phyloP scores from a whole-genome alignment of 2,797 vertebrate species.

The Brotula barbata region DNA sequence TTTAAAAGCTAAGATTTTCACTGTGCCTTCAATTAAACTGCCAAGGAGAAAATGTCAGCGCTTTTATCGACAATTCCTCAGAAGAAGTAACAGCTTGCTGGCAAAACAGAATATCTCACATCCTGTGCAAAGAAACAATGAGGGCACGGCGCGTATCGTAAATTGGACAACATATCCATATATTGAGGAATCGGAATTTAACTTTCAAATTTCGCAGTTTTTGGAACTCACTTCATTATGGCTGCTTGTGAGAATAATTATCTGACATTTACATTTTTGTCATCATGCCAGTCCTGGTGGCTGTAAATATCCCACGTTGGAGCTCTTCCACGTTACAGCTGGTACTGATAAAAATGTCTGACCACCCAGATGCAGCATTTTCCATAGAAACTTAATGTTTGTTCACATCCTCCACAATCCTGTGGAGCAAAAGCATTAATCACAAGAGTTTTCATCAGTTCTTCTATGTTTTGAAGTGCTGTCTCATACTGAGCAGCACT shows the following conservation, averaged over 20 bases:
- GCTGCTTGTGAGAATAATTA: constrained; percentile 6
- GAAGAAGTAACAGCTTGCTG: constrained; percentile 8
- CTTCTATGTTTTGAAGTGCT: constrained; percentile 57
- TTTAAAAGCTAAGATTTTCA: too few species aligned
- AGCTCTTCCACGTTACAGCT: constrained; percentile 33
- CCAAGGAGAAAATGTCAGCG: not conserved
- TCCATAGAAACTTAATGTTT: constrained; percentile 39
- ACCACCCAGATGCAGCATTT: constrained; percentile 45
- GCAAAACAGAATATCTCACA: constrained; percentile 5
- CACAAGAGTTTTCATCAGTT: constrained; percentile 40
- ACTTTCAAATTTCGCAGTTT: not conserved
- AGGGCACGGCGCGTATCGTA: not conserved
- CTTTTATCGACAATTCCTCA: constrained; percentile 20
- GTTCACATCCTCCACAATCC: constrained; percentile 23
- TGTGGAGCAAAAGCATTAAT: constrained; percentile 49
- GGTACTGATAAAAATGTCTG: constrained; percentile 38
- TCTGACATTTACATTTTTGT: constrained; percentile 21
- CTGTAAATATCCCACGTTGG: constrained; percentile 26
- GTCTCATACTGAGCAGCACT: constrained; percentile 50
- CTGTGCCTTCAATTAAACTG: too few species aligned
- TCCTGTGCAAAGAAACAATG: constrained; percentile 1
- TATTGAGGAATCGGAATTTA: not conserved
- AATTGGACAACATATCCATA: constrained; percentile 2
- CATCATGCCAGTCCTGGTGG: constrained; percentile 1
- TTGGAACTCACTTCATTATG: not conserved